These are phyloP conservation scores for Drosophila meridionalis DNA, from an alignment of 2,888 invertebrate species.

Conservation along the genomic window DNA sequence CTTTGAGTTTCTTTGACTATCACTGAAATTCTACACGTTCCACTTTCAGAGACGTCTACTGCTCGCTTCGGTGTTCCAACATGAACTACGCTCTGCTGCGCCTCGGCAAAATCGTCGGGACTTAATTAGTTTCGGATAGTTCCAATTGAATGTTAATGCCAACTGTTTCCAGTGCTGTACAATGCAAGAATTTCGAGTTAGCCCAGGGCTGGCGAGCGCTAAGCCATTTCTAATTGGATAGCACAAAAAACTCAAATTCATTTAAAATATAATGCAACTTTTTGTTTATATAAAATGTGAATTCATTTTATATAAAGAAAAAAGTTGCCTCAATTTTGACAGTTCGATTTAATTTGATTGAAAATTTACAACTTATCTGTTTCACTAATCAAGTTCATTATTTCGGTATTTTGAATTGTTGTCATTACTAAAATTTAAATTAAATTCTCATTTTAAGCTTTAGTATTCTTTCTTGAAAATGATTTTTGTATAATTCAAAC, in stretches of 20 bases:
- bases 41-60: conserved; percentile 3
- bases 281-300: background rate
- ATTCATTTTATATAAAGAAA: background rate
- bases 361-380: background rate
- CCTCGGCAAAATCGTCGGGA: background rate
- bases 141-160: conserved; percentile 36
- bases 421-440: background rate
- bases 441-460: background rate
- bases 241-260: background rate
- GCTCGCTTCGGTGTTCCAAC: conserved; percentile 40
- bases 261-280: background rate
- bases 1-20: conserved; percentile 40
- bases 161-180: conserved; percentile 40
- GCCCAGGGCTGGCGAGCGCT: conserved; percentile 27
- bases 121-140: conserved; percentile 19
- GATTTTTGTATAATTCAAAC: too few relatives aligned
- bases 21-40: background rate
- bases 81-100: conserved; percentile 37
- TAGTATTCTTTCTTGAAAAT: background rate
- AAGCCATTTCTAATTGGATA: background rate
- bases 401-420: background rate
- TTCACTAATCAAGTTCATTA: background rate
- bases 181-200: conserved; percentile 3
- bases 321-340: conserved; percentile 4
- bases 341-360: background rate